Conservation (phyloP, 23 tunicate species). For the Trididemnum clinides region DNA sequence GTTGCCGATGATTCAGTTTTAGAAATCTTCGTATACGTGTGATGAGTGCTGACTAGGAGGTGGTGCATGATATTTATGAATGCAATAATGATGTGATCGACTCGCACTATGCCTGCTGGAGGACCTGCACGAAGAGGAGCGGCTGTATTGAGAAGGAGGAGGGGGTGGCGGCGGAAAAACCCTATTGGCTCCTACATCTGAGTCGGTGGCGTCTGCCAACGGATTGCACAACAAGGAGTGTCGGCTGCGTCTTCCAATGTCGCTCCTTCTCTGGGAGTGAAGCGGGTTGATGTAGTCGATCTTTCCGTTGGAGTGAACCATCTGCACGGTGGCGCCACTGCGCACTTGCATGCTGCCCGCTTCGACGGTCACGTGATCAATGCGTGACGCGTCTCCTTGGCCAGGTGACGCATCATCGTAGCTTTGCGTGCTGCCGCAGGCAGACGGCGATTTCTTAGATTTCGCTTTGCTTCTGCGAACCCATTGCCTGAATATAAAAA, state of each 20-base stretch:
- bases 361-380: neutral
- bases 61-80: too few relatives aligned
- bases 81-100: neutral
- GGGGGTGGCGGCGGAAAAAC: conserved; percentile 11
- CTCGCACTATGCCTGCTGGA: neutral
- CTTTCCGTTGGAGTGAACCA: neutral
- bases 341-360: neutral
- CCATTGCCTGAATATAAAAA: too few relatives aligned
- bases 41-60: too few relatives aligned
- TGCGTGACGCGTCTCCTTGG: neutral
- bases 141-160: conserved; percentile 24
- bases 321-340: neutral
- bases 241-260: neutral
- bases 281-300: neutral
- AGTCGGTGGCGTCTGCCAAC: neutral
- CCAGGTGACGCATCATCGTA: neutral
- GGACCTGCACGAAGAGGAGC: neutral
- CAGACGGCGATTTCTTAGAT: too few relatives aligned
- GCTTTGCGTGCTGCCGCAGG: too few relatives aligned
- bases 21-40: too few relatives aligned
- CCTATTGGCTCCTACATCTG: neutral
- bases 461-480: too few relatives aligned
- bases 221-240: neutral
- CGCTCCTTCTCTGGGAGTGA: neutral
- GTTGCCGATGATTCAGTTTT: too few relatives aligned